Conservation (phyloP, 2,797 vertebrate genomes). For the Amblyraja radiata region DNA sequence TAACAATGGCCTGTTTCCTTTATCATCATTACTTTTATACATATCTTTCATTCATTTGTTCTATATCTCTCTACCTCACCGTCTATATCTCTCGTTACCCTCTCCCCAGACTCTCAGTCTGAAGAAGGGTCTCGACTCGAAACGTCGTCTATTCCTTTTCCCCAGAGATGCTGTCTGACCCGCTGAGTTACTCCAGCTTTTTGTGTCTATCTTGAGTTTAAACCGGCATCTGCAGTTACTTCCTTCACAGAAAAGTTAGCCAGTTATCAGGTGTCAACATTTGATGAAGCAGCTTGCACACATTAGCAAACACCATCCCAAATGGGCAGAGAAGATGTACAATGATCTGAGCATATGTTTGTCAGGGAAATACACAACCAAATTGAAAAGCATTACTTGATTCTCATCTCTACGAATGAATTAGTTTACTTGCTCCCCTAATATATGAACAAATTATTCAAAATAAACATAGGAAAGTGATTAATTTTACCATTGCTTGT, state of each 20-base stretch:
- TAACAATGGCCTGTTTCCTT: too few species aligned
- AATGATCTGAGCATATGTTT: background rate
- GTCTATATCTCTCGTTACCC: too few species aligned
- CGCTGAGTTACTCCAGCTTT: too few species aligned
- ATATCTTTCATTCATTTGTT: too few species aligned
- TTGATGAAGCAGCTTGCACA: background rate
- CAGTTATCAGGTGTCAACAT: background rate
- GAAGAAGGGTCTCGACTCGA: too few species aligned
- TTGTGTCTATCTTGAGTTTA: too few species aligned
- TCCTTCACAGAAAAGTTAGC: background rate
- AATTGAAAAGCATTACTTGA: background rate
- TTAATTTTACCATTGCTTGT: background rate
- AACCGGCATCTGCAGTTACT: too few species aligned
- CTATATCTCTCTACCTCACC: too few species aligned
- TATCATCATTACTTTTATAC: too few species aligned
- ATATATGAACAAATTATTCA: background rate
- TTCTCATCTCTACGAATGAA: background rate
- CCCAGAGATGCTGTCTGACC: too few species aligned
- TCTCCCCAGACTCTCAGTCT: too few species aligned
- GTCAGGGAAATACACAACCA: background rate
- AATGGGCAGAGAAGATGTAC: background rate
- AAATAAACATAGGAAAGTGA: background rate
- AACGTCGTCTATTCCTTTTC: too few species aligned
- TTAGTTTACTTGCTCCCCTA: background rate
- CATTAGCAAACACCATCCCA: background rate